Evolutionary conservation across 2,113 vertebrate species (phyloP).

Genomic region (Herpetotheres cachinnans): DNA sequence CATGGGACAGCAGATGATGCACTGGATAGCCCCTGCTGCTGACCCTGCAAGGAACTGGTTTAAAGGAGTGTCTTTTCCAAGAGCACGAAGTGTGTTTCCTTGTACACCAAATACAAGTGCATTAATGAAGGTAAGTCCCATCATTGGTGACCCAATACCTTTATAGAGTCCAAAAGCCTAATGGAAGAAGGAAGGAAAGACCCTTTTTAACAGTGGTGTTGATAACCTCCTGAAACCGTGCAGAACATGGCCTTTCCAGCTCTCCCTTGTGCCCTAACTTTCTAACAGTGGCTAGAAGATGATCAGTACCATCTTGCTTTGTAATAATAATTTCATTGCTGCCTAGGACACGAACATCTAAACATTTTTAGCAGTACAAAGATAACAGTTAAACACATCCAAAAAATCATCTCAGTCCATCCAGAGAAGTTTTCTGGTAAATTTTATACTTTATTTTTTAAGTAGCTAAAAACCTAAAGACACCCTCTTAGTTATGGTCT

Average conservation of each 20-base stretch:
- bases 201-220: background rate
- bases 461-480: background rate
- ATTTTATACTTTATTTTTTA: background rate
- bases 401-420: background rate
- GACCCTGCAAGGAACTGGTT: conserved; percentile 95
- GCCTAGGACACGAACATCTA: background rate
- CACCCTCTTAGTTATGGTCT: background rate
- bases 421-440: background rate
- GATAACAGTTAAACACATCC: background rate
- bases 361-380: background rate
- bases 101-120: conserved; percentile 96
- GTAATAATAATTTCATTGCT: background rate
- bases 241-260: background rate
- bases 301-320: background rate
- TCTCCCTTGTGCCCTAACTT: background rate
- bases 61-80: conserved; percentile 85
- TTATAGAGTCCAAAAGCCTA: conserved; percentile 92
- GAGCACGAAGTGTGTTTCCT: conserved; percentile 86
- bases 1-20: conserved; percentile 95
- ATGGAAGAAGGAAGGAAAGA: background rate
- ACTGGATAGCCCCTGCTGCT: conserved; percentile 90
- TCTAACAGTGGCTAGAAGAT: background rate
- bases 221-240: background rate
- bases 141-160: conserved; percentile 97
- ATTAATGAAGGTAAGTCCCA: conserved; percentile 98